These are phyloP conservation scores for Peromyscus aztecus DNA, from an alignment of 2,797 vertebrate genomes.

Conservation along the genomic window DNA sequence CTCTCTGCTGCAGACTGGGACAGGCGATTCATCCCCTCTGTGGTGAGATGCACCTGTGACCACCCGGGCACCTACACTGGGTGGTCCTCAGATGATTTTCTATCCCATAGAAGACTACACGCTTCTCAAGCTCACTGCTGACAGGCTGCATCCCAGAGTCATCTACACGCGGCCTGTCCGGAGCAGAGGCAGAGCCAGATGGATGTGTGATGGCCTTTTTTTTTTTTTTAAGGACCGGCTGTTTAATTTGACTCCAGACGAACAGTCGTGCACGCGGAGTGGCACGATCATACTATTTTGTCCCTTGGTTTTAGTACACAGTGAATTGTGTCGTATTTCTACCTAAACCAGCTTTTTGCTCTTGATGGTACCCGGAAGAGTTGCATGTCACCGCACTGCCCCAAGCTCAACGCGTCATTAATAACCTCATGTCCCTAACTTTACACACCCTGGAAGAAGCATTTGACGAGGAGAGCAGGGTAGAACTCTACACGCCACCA, in stretches of 20 bases:
- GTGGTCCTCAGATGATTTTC: neutral
- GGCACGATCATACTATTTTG: neutral
- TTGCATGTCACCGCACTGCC: neutral
- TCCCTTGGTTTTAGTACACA: neutral
- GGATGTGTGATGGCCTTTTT: neutral
- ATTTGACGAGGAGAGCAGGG: neutral
- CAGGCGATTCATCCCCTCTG: neutral
- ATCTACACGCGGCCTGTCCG: no score
- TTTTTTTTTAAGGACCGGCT: neutral
- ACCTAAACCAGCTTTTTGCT: neutral
- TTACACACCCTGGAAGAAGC: neutral
- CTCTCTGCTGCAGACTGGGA: rapidly evolving
- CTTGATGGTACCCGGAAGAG: neutral
- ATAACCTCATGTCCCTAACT: neutral
- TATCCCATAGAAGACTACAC: neutral
- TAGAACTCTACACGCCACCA: neutral
- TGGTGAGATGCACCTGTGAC: neutral
- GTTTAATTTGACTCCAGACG: neutral
- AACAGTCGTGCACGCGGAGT: no score
- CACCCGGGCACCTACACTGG: neutral
- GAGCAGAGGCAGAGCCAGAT: neutral
- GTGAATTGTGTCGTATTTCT: neutral
- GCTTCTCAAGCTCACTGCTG: neutral
- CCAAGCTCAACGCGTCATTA: neutral
- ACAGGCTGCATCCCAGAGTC: neutral